Percentiles rank a stretch among this genome's conserved stretches.
phyloP scores from a whole-genome alignment of 2,888 invertebrate species.

The Eristalis intricaria region DNA sequence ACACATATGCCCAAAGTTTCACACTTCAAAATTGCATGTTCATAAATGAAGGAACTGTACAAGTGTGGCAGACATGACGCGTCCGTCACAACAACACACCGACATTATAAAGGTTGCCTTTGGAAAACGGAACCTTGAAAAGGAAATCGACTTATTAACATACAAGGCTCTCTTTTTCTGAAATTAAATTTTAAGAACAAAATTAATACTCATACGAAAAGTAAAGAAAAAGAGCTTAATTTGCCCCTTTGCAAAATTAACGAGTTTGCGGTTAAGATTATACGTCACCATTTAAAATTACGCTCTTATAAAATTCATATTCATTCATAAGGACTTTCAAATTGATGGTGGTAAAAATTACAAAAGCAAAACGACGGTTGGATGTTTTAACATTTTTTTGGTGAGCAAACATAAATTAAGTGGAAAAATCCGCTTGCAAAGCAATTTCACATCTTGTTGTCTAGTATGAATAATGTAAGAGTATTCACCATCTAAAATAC shows the following conservation, averaged over 20 bases:
- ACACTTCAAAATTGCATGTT: no score
- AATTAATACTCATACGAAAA: no score
- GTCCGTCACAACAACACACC: no score
- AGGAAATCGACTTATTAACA: no score
- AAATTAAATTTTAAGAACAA: no score
- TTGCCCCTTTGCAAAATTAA: neutral
- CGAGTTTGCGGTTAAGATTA: neutral
- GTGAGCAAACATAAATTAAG: neutral
- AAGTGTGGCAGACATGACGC: no score
- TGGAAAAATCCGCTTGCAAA: neutral
- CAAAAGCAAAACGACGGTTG: neutral
- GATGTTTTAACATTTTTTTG: neutral
- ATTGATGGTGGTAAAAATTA: neutral
- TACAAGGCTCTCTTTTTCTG: no score
- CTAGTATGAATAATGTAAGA: constrained; percentile 9
- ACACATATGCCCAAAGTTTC: no score
- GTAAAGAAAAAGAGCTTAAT: neutral
- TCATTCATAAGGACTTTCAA: neutral
- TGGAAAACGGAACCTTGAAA: no score
- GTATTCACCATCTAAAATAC: neutral
- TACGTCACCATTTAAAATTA: neutral
- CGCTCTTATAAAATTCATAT: neutral
- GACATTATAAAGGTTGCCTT: no score
- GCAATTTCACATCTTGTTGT: constrained; percentile 3
- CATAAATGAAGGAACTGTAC: no score